Percentiles rank a stretch among this genome's conserved stretches.
These are phyloP conservation scores for Coenonympha arcania DNA, from an alignment of 2,888 invertebrate species.

Conservation along the genomic window DNA sequence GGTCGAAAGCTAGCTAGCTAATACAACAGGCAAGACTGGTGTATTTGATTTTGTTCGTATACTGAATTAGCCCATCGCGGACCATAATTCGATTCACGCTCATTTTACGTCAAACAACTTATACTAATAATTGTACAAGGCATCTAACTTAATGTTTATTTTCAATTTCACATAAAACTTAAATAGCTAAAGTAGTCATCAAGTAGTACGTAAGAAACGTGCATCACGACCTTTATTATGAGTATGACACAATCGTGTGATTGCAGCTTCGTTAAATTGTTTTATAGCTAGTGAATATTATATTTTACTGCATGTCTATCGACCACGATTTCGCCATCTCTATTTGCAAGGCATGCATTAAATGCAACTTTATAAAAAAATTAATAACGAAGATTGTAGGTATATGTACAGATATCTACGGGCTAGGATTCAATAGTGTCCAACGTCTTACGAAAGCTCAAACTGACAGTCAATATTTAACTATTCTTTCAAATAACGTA, in stretches of 20 bases:
- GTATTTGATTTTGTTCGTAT: too few species aligned
- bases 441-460: too few species aligned
- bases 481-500: too few species aligned
- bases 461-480: too few species aligned
- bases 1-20: too few species aligned
- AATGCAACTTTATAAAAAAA: not conserved
- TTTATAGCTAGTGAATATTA: not conserved
- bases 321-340: not conserved
- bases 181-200: not conserved
- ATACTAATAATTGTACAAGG: not conserved
- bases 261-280: not conserved
- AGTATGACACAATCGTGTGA: slow-evolving; percentile 18
- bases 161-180: slow-evolving; percentile 11
- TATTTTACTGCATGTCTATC: not conserved
- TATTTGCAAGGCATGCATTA: not conserved
- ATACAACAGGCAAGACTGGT: too few species aligned
- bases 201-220: slow-evolving; percentile 11
- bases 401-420: not conserved
- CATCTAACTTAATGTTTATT: slow-evolving; percentile 2
- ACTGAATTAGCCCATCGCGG: too few species aligned
- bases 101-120: too few species aligned
- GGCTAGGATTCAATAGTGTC: too few species aligned
- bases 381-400: not conserved
- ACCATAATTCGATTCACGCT: too few species aligned
- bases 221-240: slow-evolving; percentile 20